These are phyloP conservation scores for Xiphydria camelus DNA, from an alignment of 2,888 invertebrate species.

Conservation along the genomic window DNA sequence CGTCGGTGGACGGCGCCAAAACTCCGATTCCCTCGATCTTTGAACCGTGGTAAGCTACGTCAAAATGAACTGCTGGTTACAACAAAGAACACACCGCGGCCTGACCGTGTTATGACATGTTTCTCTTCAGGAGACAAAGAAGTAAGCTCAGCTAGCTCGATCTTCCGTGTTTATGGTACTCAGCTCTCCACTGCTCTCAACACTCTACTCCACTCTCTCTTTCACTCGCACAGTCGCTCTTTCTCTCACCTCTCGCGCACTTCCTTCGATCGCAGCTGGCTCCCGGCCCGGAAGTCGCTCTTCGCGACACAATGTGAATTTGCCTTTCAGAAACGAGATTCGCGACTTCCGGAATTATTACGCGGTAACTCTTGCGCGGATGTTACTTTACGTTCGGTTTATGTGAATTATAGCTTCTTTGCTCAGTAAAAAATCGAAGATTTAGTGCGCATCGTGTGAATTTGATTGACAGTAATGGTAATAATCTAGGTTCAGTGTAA, in stretches of 20 bases:
- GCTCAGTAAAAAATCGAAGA: no score
- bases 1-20: conserved; percentile 43
- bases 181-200: conserved; percentile 20
- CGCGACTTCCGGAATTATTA: no score
- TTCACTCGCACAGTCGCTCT: conserved; percentile 3
- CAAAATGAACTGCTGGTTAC: conserved; percentile 1
- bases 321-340: no score
- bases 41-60: conserved; percentile 7
- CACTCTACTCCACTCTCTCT: conserved; percentile 14
- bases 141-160: conserved; percentile 29
- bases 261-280: conserved; percentile 43
- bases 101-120: conserved; percentile 29
- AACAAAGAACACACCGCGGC: conserved; percentile 5
- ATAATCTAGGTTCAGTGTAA: no score
- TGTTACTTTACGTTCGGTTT: no score
- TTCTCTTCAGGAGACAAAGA: conserved; percentile 37
- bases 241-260: conserved; percentile 10
- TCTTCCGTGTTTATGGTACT: conserved; percentile 38
- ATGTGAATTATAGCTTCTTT: no score
- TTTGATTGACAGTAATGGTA: no score
- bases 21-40: conserved; percentile 24
- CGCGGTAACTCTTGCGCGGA: no score
- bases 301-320: no score
- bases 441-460: no score
- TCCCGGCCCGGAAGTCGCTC: no score